Evolutionary conservation across 2,797 vertebrate species (phyloP).

Genomic region (Arctocebus calabarensis): DNA sequence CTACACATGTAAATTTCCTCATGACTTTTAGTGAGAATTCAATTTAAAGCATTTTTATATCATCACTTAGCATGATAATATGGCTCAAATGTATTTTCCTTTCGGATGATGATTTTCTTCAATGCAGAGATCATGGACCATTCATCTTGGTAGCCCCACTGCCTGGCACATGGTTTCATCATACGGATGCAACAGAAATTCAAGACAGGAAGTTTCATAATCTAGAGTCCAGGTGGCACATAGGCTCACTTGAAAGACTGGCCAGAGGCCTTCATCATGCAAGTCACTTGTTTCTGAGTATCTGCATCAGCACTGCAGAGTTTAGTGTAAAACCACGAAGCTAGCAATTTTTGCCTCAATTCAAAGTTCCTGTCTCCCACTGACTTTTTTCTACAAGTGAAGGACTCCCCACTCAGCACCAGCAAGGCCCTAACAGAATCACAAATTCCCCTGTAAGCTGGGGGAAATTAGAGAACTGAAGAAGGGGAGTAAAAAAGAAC

Average conservation of each 20-base stretch:
- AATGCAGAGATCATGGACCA: not conserved
- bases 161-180: not conserved
- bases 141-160: not conserved
- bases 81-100: slow-evolving; percentile 13
- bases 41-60: not conserved
- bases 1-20: not conserved
- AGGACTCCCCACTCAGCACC: not conserved
- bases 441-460: not conserved
- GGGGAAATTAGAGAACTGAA: not conserved
- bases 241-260: not conserved
- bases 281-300: not conserved
- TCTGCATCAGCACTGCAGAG: not conserved
- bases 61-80: not conserved
- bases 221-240: not conserved
- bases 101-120: not conserved
- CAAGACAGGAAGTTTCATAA: not conserved
- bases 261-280: not conserved
- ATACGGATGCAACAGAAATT: not conserved
- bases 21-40: not conserved
- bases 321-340: not conserved
- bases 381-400: not conserved
- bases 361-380: not conserved
- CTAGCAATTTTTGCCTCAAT: not conserved
- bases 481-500: not conserved
- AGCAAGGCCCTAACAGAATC: not conserved